These are phyloP conservation scores for Netelia fuscicornis DNA, from an alignment of 2,888 invertebrate species.

Conservation along the genomic window DNA sequence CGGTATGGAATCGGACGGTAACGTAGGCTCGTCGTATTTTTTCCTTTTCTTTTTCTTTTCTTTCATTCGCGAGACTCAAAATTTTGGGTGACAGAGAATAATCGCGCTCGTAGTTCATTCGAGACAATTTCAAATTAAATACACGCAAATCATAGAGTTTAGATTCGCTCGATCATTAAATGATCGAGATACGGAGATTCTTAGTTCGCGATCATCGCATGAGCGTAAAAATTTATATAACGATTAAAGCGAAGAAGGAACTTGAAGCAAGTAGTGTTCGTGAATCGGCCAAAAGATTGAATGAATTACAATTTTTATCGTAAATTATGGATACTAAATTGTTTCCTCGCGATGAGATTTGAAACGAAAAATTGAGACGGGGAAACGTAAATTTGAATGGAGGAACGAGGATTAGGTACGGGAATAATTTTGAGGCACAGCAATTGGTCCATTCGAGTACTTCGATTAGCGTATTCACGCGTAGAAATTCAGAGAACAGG, in stretches of 20 bases:
- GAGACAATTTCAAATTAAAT: constrained; percentile 30
- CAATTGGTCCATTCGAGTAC: constrained; percentile 51
- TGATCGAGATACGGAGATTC: constrained; percentile 42
- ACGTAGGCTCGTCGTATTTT: constrained; percentile 5
- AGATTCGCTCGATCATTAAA: constrained; percentile 36
- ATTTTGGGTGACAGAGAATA: constrained; percentile 1
- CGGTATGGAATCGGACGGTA: not conserved
- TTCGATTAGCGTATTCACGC: constrained; percentile 30
- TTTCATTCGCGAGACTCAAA: constrained; percentile 43
- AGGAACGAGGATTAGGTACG: not conserved
- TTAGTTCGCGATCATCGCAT: constrained; percentile 28
- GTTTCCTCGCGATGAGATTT: constrained; percentile 37
- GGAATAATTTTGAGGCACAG: constrained; percentile 23
- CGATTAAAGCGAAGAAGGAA: constrained; percentile 50
- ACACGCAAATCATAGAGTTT: constrained; percentile 19
- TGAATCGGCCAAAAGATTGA: constrained; percentile 77
- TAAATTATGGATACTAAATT: constrained; percentile 51
- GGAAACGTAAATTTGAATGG: constrained; percentile 28
- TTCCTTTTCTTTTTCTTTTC: constrained; percentile 7
- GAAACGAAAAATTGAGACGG: not conserved
- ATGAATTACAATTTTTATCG: constrained; percentile 68
- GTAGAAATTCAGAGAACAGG: constrained; percentile 39
- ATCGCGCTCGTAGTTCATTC: not conserved
- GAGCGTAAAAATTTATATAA: constrained; percentile 36
- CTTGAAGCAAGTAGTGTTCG: constrained; percentile 80